phyloP scores from a whole-genome alignment of 2,888 invertebrate species.

The Dexiosoma caninum region DNA sequence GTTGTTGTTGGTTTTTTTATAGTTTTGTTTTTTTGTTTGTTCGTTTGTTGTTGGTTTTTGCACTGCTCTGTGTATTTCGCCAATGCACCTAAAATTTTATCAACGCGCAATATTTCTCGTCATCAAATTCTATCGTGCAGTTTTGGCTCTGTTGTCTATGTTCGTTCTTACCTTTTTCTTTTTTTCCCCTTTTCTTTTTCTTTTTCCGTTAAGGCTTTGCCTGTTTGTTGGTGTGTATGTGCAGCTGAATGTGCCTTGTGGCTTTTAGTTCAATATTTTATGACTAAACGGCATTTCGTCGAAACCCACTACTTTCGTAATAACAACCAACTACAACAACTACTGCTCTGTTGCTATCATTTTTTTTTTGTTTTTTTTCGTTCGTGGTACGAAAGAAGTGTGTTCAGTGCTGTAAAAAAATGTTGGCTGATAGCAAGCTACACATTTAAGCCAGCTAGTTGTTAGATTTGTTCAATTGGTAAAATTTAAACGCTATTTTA shows the following conservation, averaged over 20 bases:
- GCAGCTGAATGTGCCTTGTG: conserved; percentile 41
- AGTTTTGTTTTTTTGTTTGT: not conserved
- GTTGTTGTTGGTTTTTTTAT: not conserved
- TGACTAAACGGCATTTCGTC: conserved; percentile 56
- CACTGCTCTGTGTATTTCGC: not conserved
- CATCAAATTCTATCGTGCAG: conserved; percentile 36
- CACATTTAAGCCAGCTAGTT: conserved; percentile 53
- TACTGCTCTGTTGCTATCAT: not conserved
- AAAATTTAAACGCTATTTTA: conserved; percentile 63
- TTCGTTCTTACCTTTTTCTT: not conserved
- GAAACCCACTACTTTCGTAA: conserved; percentile 15
- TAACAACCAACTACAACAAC: not conserved
- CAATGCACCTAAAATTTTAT: conserved; percentile 46
- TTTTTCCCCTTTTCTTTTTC: not conserved
- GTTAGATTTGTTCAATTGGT: conserved; percentile 59
- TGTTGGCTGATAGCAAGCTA: conserved; percentile 1
- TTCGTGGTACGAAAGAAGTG: no score
- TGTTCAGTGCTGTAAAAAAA: conserved; percentile 7
- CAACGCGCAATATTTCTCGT: conserved; percentile 36
- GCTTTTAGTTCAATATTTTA: conserved; percentile 62
- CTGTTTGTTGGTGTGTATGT: conserved; percentile 6
- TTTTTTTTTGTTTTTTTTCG: not conserved
- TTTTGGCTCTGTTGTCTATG: conserved; percentile 29
- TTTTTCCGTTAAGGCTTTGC: not conserved
- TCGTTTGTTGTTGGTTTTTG: conserved; percentile 1